Conservation (phyloP, 2,888 invertebrate genomes). For the Carcina quercana region DNA sequence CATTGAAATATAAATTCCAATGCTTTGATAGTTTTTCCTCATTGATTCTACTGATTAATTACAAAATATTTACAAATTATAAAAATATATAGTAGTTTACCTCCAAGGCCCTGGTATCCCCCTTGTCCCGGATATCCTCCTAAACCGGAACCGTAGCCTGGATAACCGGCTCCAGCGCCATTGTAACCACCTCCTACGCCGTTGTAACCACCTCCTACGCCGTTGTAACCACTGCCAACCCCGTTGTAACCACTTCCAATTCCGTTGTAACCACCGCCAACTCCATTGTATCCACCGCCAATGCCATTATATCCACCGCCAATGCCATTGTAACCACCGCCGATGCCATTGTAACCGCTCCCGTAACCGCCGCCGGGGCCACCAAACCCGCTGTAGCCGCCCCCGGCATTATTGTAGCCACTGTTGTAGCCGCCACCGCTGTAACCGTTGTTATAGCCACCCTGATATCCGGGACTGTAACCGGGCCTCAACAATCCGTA, state of each 20-base stretch:
- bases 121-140: constrained; percentile 25
- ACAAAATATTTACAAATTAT: too few species aligned
- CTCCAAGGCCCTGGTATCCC: constrained; percentile 10
- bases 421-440: constrained; percentile 3
- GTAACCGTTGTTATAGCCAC: constrained; percentile 9
- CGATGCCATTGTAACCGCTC: constrained; percentile 22
- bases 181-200: constrained; percentile 17
- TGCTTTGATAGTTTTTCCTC: too few species aligned
- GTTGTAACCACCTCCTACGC: constrained; percentile 22
- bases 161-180: constrained; percentile 3
- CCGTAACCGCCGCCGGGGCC: constrained; percentile 21
- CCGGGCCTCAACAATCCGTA: constrained; percentile 49
- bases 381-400: constrained; percentile 13
- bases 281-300: background rate
- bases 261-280: too few species aligned
- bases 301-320: constrained; percentile 16
- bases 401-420: too few species aligned
- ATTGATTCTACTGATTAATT: too few species aligned
- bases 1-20: too few species aligned
- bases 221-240: too few species aligned
- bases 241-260: constrained; percentile 20
- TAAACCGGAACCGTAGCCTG: constrained; percentile 4
- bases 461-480: constrained; percentile 20
- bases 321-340: constrained; percentile 21
- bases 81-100: too few species aligned